A percentile compares a stretch with the other conserved stretches of the same genome.
phyloP scores from a whole-genome alignment of 2,113 vertebrate species.

The Fukomys damarensis region DNA sequence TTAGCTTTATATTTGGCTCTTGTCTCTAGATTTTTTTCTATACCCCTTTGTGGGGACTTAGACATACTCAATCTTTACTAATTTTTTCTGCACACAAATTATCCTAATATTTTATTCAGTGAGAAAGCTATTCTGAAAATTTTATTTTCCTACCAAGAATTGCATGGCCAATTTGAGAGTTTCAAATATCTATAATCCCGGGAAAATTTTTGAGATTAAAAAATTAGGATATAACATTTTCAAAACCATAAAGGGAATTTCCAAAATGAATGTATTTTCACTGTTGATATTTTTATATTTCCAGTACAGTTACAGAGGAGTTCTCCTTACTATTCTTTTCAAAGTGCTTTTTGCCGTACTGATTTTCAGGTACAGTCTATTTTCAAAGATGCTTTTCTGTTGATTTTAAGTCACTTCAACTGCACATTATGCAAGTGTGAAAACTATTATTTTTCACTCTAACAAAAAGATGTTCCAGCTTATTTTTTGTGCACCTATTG shows the following conservation, averaged over 20 bases:
- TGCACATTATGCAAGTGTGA: slow-evolving; percentile 69
- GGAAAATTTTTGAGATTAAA: background rate
- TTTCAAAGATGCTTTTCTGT: slow-evolving; percentile 66
- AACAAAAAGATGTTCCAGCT: slow-evolving; percentile 57
- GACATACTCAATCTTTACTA: background rate
- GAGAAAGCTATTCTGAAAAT: slow-evolving; percentile 56
- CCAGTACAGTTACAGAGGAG: background rate
- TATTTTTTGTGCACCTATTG: slow-evolving; percentile 56
- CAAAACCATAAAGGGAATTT: slow-evolving; percentile 5
- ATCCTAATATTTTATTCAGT: slow-evolving; percentile 48
- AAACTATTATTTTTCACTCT: slow-evolving; percentile 37
- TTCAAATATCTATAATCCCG: slow-evolving; percentile 54
- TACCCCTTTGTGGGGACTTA: background rate
- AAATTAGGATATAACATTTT: background rate
- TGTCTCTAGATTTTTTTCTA: background rate
- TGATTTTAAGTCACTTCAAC: slow-evolving; percentile 71
- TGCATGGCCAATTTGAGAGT: background rate
- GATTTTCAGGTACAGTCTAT: slow-evolving; percentile 27
- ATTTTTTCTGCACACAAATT: background rate
- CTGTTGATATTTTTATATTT: slow-evolving; percentile 62
- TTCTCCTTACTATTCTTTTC: slow-evolving; percentile 41
- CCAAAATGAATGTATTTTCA: slow-evolving; percentile 27
- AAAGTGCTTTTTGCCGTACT: slow-evolving; percentile 38
- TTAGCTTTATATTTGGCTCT: background rate
- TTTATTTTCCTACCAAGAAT: slow-evolving; percentile 49